These are phyloP conservation scores for Verasper variegatus DNA, from an alignment of 2,113 vertebrate genomes.

Conservation along the genomic window DNA sequence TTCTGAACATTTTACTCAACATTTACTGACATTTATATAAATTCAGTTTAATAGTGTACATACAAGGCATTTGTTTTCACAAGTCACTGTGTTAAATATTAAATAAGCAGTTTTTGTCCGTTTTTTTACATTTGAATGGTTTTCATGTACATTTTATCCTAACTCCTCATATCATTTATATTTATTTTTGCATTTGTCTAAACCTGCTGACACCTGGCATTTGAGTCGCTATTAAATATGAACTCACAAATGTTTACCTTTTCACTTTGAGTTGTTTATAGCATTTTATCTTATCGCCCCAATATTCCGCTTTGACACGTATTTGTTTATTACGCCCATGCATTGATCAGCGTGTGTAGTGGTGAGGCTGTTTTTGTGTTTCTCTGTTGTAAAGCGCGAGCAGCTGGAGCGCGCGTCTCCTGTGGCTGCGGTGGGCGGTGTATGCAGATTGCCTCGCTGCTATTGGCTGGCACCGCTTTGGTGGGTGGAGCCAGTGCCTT, in stretches of 20 bases:
- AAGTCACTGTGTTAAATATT: too few relatives aligned
- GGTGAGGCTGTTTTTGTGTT: slow-evolving; percentile 36
- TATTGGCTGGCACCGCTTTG: slow-evolving; percentile 19
- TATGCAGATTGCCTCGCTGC: neutral
- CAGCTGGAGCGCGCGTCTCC: slow-evolving; percentile 19
- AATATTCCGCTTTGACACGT: neutral
- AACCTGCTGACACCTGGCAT: neutral
- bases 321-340: neutral
- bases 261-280: neutral
- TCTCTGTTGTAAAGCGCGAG: neutral
- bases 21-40: too few relatives aligned
- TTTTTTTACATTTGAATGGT: neutral
- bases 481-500: slow-evolving; percentile 28
- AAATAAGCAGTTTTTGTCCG: too few relatives aligned
- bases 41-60: too few relatives aligned
- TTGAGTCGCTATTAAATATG: neutral
- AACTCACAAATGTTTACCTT: neutral
- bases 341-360: neutral
- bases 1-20: too few relatives aligned
- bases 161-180: neutral
- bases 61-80: too few relatives aligned
- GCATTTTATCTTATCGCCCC: neutral
- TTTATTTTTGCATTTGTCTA: neutral
- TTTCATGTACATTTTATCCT: neutral
- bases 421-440: slow-evolving; percentile 5